These are phyloP conservation scores for Solen grandis DNA, from an alignment of 1,140 invertebrate species.

Conservation along the genomic window DNA sequence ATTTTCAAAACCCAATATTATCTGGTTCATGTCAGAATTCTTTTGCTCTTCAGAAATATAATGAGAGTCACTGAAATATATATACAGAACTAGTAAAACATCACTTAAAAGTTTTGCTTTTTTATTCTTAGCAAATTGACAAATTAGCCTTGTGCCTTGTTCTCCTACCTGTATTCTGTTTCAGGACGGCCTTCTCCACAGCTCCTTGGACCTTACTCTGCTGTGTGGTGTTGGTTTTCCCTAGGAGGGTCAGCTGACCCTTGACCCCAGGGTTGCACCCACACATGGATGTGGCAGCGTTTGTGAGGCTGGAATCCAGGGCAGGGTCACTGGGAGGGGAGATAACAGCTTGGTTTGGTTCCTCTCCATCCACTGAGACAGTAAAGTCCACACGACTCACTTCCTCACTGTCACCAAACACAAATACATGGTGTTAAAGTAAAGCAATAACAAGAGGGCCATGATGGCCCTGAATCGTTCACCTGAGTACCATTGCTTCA, in stretches of 20 bases:
- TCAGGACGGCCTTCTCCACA: conserved; percentile 27
- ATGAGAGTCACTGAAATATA: too few species aligned
- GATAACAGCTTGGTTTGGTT: conserved; percentile 35
- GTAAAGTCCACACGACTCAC: conserved; percentile 34
- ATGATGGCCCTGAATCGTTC: too few species aligned
- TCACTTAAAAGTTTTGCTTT: too few species aligned
- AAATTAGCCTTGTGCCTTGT: too few species aligned
- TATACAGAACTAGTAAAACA: too few species aligned
- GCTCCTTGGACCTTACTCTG: conserved; percentile 5
- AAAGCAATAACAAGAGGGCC: too few species aligned
- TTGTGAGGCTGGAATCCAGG: conserved; percentile 5
- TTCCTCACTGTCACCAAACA: conserved; percentile 22
- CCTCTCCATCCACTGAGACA: conserved; percentile 27
- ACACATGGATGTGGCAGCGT: conserved; percentile 31
- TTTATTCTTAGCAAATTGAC: too few species aligned
- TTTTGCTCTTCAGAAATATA: too few species aligned
- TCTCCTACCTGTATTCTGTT: conserved; percentile 29
- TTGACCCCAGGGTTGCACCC: conserved; percentile 38
- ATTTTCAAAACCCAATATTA: too few species aligned
- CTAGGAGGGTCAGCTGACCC: conserved; percentile 36
- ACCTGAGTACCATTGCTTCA: too few species aligned
- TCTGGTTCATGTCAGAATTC: too few species aligned
- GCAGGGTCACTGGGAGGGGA: not conserved
- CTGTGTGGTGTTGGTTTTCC: conserved; percentile 15
- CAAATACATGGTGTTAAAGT: too few species aligned